Evolutionary conservation across 2,797 vertebrate genomes (phyloP), one percentile per base, ranked within the genome.

Genomic region (Vespertilio murinus): DNA sequence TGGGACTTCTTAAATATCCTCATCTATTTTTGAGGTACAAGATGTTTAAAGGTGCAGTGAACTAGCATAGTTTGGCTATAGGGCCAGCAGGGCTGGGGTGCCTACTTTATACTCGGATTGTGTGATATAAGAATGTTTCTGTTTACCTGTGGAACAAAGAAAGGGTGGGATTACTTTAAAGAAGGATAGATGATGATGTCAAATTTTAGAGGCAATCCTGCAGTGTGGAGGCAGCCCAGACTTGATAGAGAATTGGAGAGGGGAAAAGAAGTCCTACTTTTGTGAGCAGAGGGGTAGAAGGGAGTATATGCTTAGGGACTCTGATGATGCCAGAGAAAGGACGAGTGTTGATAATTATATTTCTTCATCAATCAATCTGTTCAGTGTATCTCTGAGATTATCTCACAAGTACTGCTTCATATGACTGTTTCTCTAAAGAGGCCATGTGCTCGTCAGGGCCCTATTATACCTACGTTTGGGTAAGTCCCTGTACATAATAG

Each of bases 221-320:
- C 79, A 73, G 70, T 49, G 59, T 38, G n/a, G 65, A 96, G 65
- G 47, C 64, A 84, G 67, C 69, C n/a, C 18, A 90, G 61, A 79
- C 75, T 88, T 86, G 79, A 61, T 20, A 8, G 61, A 83, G 86
- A 79, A 70, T 92, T 52, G 25, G 83, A 90, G 40, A 88, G 74
- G 90, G n/a, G n/a, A 85, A 92, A 95, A 94, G 92, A 81, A 82
- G 81, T 82, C 69, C 61, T 73, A 49, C 14, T 93, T 96, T 70
- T 70, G 70, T 67, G 65, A 94, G 88, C 94, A 96, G 92, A 90
- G 94, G 96, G 82, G 91, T 45, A 79, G 64, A 90, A 25, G 70
- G 54, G 74, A 82, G 40, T 85, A 38, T 23, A 38, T 95, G 28
- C 35, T 71, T 52, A 81, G 82, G 30, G 88, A 89, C 71, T 91